Evolutionary conservation across 2,888 invertebrate genomes (phyloP).

Genomic region (Monochamus alternatus): DNA sequence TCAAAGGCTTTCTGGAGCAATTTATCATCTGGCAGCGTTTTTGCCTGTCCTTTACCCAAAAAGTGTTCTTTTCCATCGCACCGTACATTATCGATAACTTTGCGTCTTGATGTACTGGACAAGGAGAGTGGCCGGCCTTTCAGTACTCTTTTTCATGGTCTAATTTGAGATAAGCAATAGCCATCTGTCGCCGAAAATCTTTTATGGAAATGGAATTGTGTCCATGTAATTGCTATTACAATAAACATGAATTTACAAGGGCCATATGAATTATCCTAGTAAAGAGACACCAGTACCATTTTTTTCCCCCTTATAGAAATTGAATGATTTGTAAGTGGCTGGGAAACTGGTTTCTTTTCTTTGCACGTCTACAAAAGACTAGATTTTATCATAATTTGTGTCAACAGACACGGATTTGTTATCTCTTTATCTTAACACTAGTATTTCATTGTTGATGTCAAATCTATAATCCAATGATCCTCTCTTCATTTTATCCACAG

Average conservation of each 20-base stretch:
- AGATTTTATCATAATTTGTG: conserved; percentile 40
- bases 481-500: conserved; percentile 21
- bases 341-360: conserved; percentile 31
- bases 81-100: conserved; percentile 37
- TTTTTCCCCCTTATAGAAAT: conserved; percentile 5
- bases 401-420: conserved; percentile 43
- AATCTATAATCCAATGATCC: conserved; percentile 21
- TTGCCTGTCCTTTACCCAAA: conserved; percentile 44
- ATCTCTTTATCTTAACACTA: conserved; percentile 30
- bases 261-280: conserved; percentile 51
- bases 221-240: conserved; percentile 43
- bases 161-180: conserved; percentile 50
- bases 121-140: conserved; percentile 41
- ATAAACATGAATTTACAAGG: conserved; percentile 45
- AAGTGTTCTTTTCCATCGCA: conserved; percentile 13
- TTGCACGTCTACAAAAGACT: conserved; percentile 27
- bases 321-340: conserved; percentile 36
- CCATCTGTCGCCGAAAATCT: conserved; percentile 48
- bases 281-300: conserved; percentile 50
- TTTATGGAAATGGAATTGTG: conserved; percentile 45
- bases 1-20: conserved; percentile 34
- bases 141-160: conserved; percentile 51
- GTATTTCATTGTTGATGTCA: conserved; percentile 9
- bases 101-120: conserved; percentile 35
- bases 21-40: conserved; percentile 25